phyloP scores from a whole-genome alignment of 2,797 vertebrate genomes.

The Brotogeris chrysoptera region DNA sequence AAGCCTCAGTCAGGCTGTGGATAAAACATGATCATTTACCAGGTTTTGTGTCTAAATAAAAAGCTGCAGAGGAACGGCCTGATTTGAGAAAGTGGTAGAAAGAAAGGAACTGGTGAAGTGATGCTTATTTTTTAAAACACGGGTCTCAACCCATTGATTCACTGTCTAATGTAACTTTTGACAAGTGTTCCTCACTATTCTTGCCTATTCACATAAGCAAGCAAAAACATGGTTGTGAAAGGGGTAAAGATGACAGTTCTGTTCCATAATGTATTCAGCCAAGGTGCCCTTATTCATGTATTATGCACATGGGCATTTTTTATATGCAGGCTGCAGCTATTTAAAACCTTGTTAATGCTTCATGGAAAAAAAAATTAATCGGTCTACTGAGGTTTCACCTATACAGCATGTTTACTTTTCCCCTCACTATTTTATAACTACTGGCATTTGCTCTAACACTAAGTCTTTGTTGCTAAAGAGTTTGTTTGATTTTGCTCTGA shows the following conservation, averaged over 20 bases:
- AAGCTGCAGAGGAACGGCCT: constrained; percentile 61
- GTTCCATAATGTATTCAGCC: constrained; percentile 57
- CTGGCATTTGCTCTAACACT: not conserved
- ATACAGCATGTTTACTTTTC: not conserved
- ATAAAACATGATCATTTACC: constrained; percentile 55
- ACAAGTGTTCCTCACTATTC: not conserved
- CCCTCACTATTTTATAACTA: not conserved
- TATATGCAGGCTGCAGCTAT: constrained; percentile 54
- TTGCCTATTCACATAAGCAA: constrained; percentile 41
- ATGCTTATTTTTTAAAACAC: constrained; percentile 9
- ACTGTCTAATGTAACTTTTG: constrained; percentile 40
- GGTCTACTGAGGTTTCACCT: constrained; percentile 12
- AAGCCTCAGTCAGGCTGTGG: constrained; percentile 31
- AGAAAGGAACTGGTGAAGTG: not conserved
- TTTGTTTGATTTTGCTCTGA: not conserved
- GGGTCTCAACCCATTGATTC: not conserved
- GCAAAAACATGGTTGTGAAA: constrained; percentile 28
- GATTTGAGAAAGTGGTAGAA: constrained; percentile 42
- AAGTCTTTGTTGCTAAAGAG: not conserved
- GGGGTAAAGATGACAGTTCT: constrained; percentile 39
- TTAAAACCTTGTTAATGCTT: constrained; percentile 52
- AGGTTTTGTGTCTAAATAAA: constrained; percentile 42
- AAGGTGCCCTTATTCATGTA: constrained; percentile 64
- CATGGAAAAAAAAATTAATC: constrained; percentile 9
- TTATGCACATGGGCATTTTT: constrained; percentile 45